Evolutionary conservation across 2,113 vertebrate species (phyloP).

Genomic region (Tragelaphus strepsiceros): DNA sequence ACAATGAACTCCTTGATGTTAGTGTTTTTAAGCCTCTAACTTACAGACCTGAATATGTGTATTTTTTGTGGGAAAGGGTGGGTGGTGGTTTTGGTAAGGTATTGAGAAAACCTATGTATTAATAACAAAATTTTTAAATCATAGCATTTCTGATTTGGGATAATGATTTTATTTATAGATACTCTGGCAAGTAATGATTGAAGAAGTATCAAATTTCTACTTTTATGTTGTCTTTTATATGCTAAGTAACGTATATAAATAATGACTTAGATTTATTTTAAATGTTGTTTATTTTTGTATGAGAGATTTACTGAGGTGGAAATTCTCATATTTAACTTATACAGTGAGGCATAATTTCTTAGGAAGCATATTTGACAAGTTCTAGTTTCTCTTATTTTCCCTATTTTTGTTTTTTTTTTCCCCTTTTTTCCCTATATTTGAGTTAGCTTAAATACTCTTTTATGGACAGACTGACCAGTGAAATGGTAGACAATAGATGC

Average conservation of each 20-base stretch:
- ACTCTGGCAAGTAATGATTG: constrained; percentile 36
- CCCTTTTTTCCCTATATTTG: neutral
- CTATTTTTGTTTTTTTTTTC: neutral
- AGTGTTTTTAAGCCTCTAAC: neutral
- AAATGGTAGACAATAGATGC: neutral
- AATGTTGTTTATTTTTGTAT: neutral
- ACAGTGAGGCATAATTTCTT: neutral
- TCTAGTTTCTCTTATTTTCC: neutral
- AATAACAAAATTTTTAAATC: neutral
- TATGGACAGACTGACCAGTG: neutral
- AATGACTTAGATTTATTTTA: neutral
- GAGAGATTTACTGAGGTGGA: neutral
- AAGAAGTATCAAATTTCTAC: neutral
- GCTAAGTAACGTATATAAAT: neutral
- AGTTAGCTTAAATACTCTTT: neutral
- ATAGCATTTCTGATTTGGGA: constrained; percentile 32
- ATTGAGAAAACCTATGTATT: neutral
- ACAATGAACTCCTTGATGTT: neutral
- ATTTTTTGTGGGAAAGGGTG: no score
- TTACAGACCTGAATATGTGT: neutral
- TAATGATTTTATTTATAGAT: constrained; percentile 57
- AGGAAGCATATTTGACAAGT: neutral
- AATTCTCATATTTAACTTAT: neutral
- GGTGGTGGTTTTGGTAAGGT: neutral
- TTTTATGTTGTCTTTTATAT: neutral